These are phyloP conservation scores for Conomelus anceps DNA, from an alignment of 2,888 invertebrate species.

Conservation along the genomic window DNA sequence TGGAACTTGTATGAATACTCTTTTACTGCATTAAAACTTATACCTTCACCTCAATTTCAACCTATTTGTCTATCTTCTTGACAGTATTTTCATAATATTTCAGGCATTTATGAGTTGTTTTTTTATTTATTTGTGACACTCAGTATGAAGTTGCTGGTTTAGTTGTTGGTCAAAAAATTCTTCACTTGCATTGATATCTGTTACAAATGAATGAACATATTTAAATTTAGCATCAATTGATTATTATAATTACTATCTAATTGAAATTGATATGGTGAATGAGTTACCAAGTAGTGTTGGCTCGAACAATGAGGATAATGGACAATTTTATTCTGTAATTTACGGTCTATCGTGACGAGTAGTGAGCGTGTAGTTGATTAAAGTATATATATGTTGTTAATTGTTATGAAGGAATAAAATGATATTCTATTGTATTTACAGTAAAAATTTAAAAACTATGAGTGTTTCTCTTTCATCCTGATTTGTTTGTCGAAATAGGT, in stretches of 20 bases:
- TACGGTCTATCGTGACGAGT: neutral
- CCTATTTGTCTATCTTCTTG: neutral
- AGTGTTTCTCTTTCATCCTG: neutral
- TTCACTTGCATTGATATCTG: neutral
- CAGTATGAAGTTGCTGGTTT: neutral
- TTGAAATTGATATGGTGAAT: neutral
- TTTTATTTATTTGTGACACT: neutral
- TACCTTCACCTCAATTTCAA: no score
- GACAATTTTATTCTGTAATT: neutral
- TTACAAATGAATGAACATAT: neutral
- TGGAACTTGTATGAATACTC: neutral
- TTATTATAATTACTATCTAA: neutral
- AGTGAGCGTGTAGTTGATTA: neutral
- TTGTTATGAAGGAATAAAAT: neutral
- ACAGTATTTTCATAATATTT: neutral
- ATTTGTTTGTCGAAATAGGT: neutral
- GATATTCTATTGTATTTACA: neutral
- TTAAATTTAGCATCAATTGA: neutral
- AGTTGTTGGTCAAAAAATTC: neutral
- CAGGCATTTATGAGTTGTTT: neutral
- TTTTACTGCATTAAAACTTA: neutral
- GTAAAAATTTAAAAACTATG: neutral
- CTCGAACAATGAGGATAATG: neutral
- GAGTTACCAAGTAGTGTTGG: neutral
- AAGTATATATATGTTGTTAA: neutral